phyloP scores from a whole-genome alignment of 1,140 invertebrate species.

The Drosophila tani region DNA sequence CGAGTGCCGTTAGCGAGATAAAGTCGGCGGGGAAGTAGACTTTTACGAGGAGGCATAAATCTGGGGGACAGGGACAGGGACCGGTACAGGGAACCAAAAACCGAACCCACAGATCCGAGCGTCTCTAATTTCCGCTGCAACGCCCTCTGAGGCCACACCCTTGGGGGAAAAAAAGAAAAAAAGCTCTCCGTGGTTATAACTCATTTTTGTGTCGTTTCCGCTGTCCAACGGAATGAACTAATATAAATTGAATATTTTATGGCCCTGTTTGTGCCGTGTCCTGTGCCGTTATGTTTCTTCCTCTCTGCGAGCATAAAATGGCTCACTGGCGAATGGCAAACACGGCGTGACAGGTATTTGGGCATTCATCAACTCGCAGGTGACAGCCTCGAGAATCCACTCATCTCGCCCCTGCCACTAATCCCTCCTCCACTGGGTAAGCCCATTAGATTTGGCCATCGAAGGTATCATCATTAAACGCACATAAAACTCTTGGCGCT shows the following conservation, averaged over 20 bases:
- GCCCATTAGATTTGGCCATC: slow-evolving; percentile 28
- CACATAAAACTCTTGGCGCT: slow-evolving; percentile 32
- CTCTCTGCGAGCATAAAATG: slow-evolving; percentile 9
- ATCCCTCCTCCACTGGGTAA: background rate
- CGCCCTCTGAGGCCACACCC: slow-evolving; percentile 26
- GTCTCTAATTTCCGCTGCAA: slow-evolving; percentile 13
- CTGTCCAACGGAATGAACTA: slow-evolving; percentile 58
- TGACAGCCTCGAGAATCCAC: slow-evolving; percentile 29
- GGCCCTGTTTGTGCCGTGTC: slow-evolving; percentile 16
- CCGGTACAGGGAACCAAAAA: background rate
- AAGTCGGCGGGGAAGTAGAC: slow-evolving; percentile 16
- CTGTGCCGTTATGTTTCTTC: background rate
- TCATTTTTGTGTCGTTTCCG: slow-evolving; percentile 63
- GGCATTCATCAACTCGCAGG: slow-evolving; percentile 57
- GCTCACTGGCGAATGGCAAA: slow-evolving; percentile 27
- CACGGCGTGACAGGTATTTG: slow-evolving; percentile 36
- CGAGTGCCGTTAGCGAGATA: slow-evolving; percentile 21
- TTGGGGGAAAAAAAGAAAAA: slow-evolving; percentile 1
- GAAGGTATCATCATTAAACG: slow-evolving; percentile 61
- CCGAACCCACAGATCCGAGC: slow-evolving; percentile 4
- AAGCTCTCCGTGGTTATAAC: slow-evolving; percentile 62
- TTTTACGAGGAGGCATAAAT: slow-evolving; percentile 64
- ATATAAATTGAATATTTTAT: slow-evolving; percentile 76
- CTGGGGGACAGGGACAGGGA: background rate
- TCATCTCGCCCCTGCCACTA: background rate